Evolutionary conservation across 2,797 vertebrate genomes (phyloP), one percentile per base, ranked within the genome.

Genomic region (Microchirus variegatus): DNA sequence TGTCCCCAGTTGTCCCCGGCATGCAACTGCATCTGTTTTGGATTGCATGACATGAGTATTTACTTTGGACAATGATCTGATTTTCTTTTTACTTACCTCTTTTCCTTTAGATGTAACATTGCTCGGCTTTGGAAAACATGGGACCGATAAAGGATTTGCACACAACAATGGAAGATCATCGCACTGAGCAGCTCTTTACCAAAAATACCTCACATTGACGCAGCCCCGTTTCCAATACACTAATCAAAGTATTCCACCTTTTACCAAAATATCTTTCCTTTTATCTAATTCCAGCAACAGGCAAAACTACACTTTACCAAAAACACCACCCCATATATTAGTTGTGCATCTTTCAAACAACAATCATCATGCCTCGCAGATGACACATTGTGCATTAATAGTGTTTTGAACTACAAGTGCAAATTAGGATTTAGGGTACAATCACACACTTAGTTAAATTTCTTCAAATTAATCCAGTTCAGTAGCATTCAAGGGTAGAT

Each of bases 1-100:
- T 66, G 64, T 67, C 81, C 62, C 70, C 66, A 78, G 49, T 76
- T 83, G 57, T 51, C 77, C 82, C 77, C 82, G 73, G 67, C 80
- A 85, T 87, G 80, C 82, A 85, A 84, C 64, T 22, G 22, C 5
- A 58, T 75, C 67, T 79, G 51, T 55, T 70, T 70, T 42, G 50
- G 18, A 69, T 67, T 46, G 56, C 67, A 85, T 52, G 70, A 83
- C 79, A 77, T 74, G 55, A 43, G 36, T 62, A 47, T 67, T 76
- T 67, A 57, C 17, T 70, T 38, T 45, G 47, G 36, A 57, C 46
- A 77, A 78, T 66, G 61, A 59, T 57, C 44, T 6, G 15, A 76
- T 68, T 58, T 72, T 68, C 46, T 76, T 22, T 61, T 55, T 6
- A 80, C 63, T 80, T 63, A 69, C 53, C 64, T 64, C 36, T 49